Conservation (phyloP, 1,140 invertebrate genomes). For the Aethina tumida region DNA sequence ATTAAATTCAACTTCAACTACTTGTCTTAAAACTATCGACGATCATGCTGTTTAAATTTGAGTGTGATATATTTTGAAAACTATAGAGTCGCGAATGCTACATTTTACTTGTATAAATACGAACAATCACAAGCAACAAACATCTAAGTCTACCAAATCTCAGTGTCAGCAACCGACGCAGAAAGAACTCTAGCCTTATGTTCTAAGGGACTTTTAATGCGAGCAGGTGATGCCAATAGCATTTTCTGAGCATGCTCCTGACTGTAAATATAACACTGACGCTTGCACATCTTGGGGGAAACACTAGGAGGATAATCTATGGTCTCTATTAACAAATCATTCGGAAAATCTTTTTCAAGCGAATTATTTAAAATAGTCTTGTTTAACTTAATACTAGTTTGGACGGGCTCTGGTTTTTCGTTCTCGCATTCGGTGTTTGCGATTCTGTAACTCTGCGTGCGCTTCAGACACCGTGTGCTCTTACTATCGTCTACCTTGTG, state of each 20-base stretch:
- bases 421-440: constrained; percentile 54
- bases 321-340: constrained; percentile 52
- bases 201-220: constrained; percentile 43
- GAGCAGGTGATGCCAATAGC: constrained; percentile 38
- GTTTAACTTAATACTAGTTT: constrained; percentile 46
- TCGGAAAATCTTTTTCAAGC: constrained; percentile 47
- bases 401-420: constrained; percentile 27
- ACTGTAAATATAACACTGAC: constrained; percentile 25
- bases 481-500: constrained; percentile 3
- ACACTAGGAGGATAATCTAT: constrained; percentile 58
- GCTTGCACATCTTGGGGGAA: constrained; percentile 28
- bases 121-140: constrained; percentile 10
- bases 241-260: constrained; percentile 36
- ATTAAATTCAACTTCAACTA: too few relatives aligned
- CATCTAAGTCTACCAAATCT: constrained; percentile 54
- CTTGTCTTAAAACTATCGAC: too few relatives aligned
- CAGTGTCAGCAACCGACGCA: constrained; percentile 54
- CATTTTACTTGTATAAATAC: constrained; percentile 4
- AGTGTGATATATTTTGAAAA: constrained; percentile 4
- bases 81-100: constrained; percentile 5
- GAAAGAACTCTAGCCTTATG: constrained; percentile 43
- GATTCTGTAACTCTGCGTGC: constrained; percentile 77
- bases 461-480: constrained; percentile 49
- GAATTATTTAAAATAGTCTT: too few relatives aligned
- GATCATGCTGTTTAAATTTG: constrained; percentile 6